Percentiles rank a stretch among this genome's conserved stretches.
Conservation (phyloP, 2,113 vertebrate genomes). For the Oophaga pumilio region DNA sequence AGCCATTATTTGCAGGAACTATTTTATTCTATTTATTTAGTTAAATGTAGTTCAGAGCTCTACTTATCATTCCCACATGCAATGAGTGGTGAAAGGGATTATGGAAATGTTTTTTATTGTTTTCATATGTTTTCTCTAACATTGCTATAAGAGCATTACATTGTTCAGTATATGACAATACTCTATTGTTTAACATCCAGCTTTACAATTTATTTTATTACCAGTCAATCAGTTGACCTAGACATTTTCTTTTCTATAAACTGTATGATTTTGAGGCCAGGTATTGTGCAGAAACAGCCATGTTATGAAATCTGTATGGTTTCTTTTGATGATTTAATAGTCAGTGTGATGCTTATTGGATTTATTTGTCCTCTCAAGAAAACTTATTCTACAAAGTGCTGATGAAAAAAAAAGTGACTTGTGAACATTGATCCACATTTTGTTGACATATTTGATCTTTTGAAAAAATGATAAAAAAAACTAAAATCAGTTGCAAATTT, state of each 20-base stretch:
- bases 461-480: background rate
- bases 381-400: background rate
- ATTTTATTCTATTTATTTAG: constrained; percentile 65
- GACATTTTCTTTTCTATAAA: constrained; percentile 61
- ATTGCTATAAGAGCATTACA: constrained; percentile 66
- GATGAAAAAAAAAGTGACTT: background rate
- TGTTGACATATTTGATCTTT: background rate
- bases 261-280: constrained; percentile 59
- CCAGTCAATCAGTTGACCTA: constrained; percentile 63
- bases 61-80: constrained; percentile 70
- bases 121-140: constrained; percentile 71
- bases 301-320: constrained; percentile 8
- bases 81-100: constrained; percentile 70
- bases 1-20: constrained; percentile 67
- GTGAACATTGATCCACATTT: background rate
- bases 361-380: background rate
- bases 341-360: background rate
- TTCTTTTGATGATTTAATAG: constrained; percentile 6
- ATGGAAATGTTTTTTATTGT: constrained; percentile 74
- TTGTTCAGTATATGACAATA: constrained; percentile 67
- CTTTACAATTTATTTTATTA: constrained; percentile 66
- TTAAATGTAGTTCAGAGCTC: constrained; percentile 66
- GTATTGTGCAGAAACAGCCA: constrained; percentile 61
- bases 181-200: constrained; percentile 69
- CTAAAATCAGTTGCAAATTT: too few relatives aligned